Conservation (phyloP, 92 coral and sea anemone species). For the Epizoanthus scotinus region DNA sequence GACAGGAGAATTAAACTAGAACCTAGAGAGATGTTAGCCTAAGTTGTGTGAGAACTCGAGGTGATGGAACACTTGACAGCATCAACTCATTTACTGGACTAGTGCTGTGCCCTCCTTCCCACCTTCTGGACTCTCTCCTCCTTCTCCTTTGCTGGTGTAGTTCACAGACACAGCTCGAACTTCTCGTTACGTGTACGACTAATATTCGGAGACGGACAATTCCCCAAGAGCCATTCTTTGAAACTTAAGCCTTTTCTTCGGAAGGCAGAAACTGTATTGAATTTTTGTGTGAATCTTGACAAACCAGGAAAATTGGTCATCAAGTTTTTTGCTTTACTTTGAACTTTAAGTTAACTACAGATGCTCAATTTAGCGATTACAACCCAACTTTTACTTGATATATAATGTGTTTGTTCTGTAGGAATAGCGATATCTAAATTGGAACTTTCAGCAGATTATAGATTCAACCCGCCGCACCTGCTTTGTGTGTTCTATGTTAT, state of each 20-base stretch:
- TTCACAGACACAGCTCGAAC: not conserved
- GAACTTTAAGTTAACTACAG: not conserved
- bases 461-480: no score
- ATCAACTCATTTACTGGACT: constrained; percentile 33
- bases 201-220: not conserved
- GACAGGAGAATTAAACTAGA: constrained; percentile 48
- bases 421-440: not conserved
- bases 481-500: no score
- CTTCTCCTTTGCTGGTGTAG: constrained; percentile 11
- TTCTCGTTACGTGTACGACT: not conserved
- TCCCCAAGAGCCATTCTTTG: not conserved
- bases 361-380: not conserved
- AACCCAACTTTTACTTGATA: not conserved
- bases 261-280: not conserved
- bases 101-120: constrained; percentile 11
- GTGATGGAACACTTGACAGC: constrained; percentile 11
- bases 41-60: constrained; percentile 28
- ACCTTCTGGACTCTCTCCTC: not conserved
- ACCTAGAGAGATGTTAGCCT: constrained; percentile 49
- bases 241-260: constrained; percentile 5
- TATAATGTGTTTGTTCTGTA: not conserved
- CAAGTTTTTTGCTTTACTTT: not conserved
- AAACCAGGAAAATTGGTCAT: not conserved
- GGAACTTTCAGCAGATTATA: not conserved
- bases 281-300: not conserved